Evolutionary conservation across 37 sponge, comb jelly and placozoan species (phyloP).

Genomic region (Agelas oroides): DNA sequence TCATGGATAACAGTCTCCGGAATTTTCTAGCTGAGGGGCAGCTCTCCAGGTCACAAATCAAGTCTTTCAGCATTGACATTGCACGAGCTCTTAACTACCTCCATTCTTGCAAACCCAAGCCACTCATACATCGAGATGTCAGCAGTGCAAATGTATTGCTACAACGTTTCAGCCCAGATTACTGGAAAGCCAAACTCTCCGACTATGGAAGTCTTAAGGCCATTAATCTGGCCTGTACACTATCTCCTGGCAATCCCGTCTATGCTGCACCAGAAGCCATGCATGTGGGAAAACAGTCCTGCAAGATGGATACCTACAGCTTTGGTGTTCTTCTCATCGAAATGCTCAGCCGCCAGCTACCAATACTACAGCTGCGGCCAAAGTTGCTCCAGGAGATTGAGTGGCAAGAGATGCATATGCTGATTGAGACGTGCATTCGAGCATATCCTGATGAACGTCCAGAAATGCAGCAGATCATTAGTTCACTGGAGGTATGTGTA

Average conservation of each 20-base stretch:
- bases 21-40: conserved; percentile 9
- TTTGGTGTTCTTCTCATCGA: conserved; percentile 51
- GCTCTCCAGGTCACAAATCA: too few relatives aligned
- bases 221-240: conserved; percentile 12
- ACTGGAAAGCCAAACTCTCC: conserved; percentile 58
- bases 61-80: too few relatives aligned
- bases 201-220: conserved; percentile 68
- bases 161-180: background rate
- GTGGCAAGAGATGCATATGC: background rate
- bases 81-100: too few relatives aligned
- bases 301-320: conserved; percentile 61
- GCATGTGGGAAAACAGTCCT: conserved; percentile 10
- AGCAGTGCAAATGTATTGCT: too few relatives aligned
- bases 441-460: background rate
- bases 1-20: conserved; percentile 63
- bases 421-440: background rate
- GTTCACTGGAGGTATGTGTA: too few relatives aligned
- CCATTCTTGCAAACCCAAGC: too few relatives aligned
- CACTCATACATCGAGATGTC: too few relatives aligned
- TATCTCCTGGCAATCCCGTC: conserved; percentile 40
- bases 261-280: conserved; percentile 69
- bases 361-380: background rate
- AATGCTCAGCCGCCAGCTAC: conserved; percentile 3
- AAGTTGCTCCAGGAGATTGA: background rate
- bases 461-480: background rate